Base-by-base conservation (phyloP, 1,140 invertebrate species). In the Hestina assimilis region DNA sequence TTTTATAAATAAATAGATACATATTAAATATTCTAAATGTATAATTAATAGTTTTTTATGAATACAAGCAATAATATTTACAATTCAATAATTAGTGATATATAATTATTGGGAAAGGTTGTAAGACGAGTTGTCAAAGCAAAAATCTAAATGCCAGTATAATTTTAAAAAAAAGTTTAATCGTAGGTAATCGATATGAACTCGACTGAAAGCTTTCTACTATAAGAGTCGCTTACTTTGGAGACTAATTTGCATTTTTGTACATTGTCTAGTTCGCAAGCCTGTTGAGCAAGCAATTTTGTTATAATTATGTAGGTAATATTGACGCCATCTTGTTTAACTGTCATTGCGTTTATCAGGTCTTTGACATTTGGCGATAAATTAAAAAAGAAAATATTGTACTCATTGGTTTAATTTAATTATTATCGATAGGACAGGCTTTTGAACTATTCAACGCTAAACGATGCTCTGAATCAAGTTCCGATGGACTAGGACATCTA, bases 401-500 rank as follows among this genome's bases (percentile, higher is more conserved):
- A 38, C 33, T 38, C 15, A 19, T 38, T 35, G 1, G 31, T 38
- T 38, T 38, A 19, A 19, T 19, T 9, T 9, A 38, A 9, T 19
- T 19, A 38, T n/a, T n/a, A 8, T 6, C 6, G 33, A 17, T 9
- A 38, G 15, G 42, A 41, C 28, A 45, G 55, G 40, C 47, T 50
- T 51, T 21, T n/a, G 54, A 19, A 58, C 40, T 51, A 23, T 33
- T 19, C 45, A 51, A 43, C 12, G 20, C 14, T 12, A 35, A 50
- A 50, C 7, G 40, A 63, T 53, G 54, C 66, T 61, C 59, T 64
- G 58, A 66, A 62, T 59, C 57, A 74, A 72, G 77, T 78, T 83
- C 77, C 77, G 64, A 64, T 74, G 72, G 78, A 79, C 78, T 83
- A 81, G 78, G 47, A 56, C 51, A 65, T 76, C 80, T 83, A 78